Conservation (phyloP, 2,113 vertebrate species). For the Hystrix brachyura region DNA sequence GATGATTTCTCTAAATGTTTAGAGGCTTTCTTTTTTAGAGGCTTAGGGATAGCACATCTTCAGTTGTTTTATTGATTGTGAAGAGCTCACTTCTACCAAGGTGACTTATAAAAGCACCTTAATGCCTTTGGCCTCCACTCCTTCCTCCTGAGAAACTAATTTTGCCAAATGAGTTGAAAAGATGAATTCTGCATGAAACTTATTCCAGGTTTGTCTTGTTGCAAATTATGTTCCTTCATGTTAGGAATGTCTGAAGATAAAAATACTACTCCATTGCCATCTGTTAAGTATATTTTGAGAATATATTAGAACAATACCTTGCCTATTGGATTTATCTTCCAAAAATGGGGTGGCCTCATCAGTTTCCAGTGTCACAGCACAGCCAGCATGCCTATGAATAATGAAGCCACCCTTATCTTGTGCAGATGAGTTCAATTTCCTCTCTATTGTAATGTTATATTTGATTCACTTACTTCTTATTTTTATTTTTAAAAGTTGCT, state of each 20-base stretch:
- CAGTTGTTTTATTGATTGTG: slow-evolving; percentile 40
- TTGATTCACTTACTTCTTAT: slow-evolving; percentile 88
- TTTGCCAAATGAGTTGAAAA: slow-evolving; percentile 72
- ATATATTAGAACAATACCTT: slow-evolving; percentile 86
- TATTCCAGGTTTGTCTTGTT: slow-evolving; percentile 79
- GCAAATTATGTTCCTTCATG: slow-evolving; percentile 85
- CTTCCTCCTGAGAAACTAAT: slow-evolving; percentile 53
- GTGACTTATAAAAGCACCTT: slow-evolving; percentile 60
- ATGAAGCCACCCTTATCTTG: slow-evolving; percentile 86
- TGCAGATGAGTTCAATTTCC: slow-evolving; percentile 89
- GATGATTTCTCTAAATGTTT: slow-evolving; percentile 56
- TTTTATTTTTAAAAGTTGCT: slow-evolving; percentile 89
- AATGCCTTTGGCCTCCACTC: slow-evolving; percentile 56
- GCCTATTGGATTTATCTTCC: slow-evolving; percentile 88
- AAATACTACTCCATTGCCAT: slow-evolving; percentile 86
- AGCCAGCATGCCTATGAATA: slow-evolving; percentile 86
- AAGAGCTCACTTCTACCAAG: slow-evolving; percentile 56
- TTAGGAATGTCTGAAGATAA: slow-evolving; percentile 86
- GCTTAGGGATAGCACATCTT: not conserved
- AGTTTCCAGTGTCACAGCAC: slow-evolving; percentile 84
- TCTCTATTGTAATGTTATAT: slow-evolving; percentile 87
- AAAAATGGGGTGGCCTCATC: slow-evolving; percentile 87
- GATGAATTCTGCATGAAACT: slow-evolving; percentile 74
- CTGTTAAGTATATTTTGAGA: slow-evolving; percentile 86
- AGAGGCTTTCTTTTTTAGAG: slow-evolving; percentile 40